phyloP scores from a whole-genome alignment of 2,113 vertebrate genomes.

The Sminthopsis crassicaudata region DNA sequence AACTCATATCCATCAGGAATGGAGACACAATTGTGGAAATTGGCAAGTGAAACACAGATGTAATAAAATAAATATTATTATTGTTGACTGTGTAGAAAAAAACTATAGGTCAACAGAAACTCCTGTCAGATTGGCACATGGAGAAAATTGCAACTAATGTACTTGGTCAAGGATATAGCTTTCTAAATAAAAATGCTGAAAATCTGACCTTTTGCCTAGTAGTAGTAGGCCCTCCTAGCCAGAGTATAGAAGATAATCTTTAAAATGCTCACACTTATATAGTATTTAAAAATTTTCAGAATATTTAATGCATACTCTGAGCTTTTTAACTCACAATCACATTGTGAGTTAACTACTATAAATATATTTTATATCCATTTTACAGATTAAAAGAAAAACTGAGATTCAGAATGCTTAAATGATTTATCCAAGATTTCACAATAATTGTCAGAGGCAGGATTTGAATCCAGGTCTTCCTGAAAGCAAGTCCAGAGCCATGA shows the following conservation, averaged over 20 bases:
- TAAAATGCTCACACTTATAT: neutral
- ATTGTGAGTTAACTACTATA: neutral
- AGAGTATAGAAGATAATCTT: neutral
- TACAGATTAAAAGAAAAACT: neutral
- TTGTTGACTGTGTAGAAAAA: conserved; percentile 7
- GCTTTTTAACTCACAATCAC: neutral
- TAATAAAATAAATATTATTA: conserved; percentile 39
- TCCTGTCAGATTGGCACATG: neutral
- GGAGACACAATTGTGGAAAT: neutral
- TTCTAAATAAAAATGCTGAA: conserved; percentile 8
- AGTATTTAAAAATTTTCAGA: neutral
- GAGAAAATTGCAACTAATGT: conserved; percentile 29
- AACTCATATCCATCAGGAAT: conserved; percentile 17
- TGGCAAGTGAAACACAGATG: conserved; percentile 20
- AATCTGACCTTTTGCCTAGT: conserved; percentile 25
- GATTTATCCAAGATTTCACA: neutral
- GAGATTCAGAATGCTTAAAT: neutral
- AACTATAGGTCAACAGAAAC: conserved; percentile 51
- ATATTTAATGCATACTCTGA: neutral
- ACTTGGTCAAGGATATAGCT: conserved; percentile 33
- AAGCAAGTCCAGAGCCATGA: neutral
- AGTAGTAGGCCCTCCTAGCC: neutral
- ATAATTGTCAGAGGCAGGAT: neutral
- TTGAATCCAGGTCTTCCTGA: neutral
- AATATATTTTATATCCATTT: neutral